phyloP scores from a whole-genome alignment of 2,797 vertebrate species.

The Xiphorhynchus erythropygius region DNA sequence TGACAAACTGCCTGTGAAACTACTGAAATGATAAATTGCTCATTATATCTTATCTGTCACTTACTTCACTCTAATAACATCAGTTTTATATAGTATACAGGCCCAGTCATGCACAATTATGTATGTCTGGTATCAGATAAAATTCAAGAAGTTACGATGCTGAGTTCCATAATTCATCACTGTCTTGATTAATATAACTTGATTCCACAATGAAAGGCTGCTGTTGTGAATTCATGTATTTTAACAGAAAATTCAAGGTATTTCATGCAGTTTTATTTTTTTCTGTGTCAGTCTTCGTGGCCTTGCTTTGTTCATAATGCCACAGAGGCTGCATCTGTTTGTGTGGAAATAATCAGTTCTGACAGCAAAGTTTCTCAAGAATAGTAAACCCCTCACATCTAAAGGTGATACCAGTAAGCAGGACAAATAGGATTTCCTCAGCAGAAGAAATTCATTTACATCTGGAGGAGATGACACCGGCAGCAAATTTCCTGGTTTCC shows the following conservation, averaged over 20 bases:
- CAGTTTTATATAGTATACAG: not conserved
- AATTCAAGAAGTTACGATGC: not conserved
- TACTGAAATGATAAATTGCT: not conserved
- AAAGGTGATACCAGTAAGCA: not conserved
- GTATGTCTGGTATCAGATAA: not conserved
- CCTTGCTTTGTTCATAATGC: not conserved
- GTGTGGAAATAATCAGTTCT: not conserved
- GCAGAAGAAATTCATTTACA: not conserved
- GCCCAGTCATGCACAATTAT: not conserved
- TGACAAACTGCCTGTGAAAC: not conserved
- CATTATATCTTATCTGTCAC: not conserved
- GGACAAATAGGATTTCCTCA: not conserved
- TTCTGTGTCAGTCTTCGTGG: not conserved
- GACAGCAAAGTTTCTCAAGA: not conserved
- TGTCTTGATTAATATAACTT: not conserved
- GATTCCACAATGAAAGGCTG: not conserved
- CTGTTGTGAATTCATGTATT: not conserved
- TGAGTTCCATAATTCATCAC: not conserved
- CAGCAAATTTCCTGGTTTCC: not conserved
- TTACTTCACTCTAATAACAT: not conserved
- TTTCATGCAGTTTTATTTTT: not conserved
- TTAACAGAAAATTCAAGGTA: not conserved
- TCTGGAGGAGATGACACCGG: not conserved
- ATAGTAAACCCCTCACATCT: not conserved
- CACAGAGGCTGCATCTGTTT: not conserved